Conservation (phyloP, 2,797 vertebrate species). For the Dicrostonyx torquatus region DNA sequence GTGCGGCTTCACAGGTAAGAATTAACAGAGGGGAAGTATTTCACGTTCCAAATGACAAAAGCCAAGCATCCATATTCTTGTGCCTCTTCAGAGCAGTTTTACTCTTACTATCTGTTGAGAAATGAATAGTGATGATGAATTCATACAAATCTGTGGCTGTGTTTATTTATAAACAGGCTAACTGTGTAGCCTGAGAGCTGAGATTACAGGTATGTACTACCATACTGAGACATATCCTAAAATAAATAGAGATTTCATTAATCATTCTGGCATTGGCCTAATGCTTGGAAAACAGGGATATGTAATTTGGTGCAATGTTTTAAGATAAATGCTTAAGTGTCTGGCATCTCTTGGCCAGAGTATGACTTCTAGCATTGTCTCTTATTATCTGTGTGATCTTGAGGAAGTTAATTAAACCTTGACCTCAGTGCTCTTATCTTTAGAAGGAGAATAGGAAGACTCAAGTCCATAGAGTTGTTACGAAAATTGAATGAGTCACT, state of each 20-base stretch:
- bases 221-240: not conserved
- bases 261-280: conserved; percentile 35
- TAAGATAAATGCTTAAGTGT: conserved; percentile 40
- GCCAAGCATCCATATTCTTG: not conserved
- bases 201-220: not conserved
- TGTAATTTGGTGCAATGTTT: conserved; percentile 31
- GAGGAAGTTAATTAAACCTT: conserved; percentile 50
- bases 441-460: conserved; percentile 37
- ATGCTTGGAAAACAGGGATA: conserved; percentile 36
- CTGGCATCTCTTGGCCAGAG: conserved; percentile 15
- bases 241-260: conserved; percentile 50
- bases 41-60: conserved; percentile 13
- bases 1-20: not conserved
- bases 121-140: conserved; percentile 28
- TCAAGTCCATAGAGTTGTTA: not conserved
- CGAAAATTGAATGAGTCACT: conserved; percentile 23
- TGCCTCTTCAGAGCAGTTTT: conserved; percentile 19
- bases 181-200: not conserved
- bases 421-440: conserved; percentile 39
- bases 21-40: not conserved
- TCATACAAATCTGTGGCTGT: conserved; percentile 26
- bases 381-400: conserved; percentile 27
- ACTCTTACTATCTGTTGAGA: not conserved
- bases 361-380: conserved; percentile 38
- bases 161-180: not conserved